Conservation (phyloP, 1,140 invertebrate species). For the Metopolophium dirhodum region DNA sequence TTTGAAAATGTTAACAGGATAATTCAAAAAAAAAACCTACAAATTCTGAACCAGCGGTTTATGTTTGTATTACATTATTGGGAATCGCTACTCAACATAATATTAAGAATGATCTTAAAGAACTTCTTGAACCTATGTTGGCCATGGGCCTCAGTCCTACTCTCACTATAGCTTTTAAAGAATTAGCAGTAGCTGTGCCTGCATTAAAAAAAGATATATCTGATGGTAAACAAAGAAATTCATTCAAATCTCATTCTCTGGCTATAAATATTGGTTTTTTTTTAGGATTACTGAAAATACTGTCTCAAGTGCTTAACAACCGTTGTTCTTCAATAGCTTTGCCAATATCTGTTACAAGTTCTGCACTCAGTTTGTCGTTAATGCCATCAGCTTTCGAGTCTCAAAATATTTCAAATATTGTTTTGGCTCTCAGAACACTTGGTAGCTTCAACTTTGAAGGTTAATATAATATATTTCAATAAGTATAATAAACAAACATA, state of each 20-base stretch:
- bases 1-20: slow-evolving; percentile 63
- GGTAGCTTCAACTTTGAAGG: slow-evolving; percentile 96
- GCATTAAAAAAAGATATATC: slow-evolving; percentile 88
- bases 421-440: slow-evolving; percentile 90
- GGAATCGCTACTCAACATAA: slow-evolving; percentile 82
- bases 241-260: slow-evolving; percentile 68
- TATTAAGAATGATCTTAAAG: slow-evolving; percentile 77
- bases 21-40: slow-evolving; percentile 72
- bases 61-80: slow-evolving; percentile 93
- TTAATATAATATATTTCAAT: slow-evolving; percentile 60
- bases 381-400: slow-evolving; percentile 62
- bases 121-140: slow-evolving; percentile 90
- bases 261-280: slow-evolving; percentile 61
- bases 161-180: slow-evolving; percentile 87
- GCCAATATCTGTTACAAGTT: slow-evolving; percentile 43
- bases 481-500: background rate
- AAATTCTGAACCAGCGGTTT: slow-evolving; percentile 85
- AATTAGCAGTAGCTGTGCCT: slow-evolving; percentile 88
- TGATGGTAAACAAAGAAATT: slow-evolving; percentile 79
- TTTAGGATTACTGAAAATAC: slow-evolving; percentile 69
- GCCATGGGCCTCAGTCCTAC: slow-evolving; percentile 88
- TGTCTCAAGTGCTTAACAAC: slow-evolving; percentile 83
- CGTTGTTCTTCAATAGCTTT: slow-evolving; percentile 61
- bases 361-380: slow-evolving; percentile 25
- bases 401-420: slow-evolving; percentile 82